Base-by-base conservation (phyloP, 2,797 vertebrate genomes). In the Chrosomus eos region DNA sequence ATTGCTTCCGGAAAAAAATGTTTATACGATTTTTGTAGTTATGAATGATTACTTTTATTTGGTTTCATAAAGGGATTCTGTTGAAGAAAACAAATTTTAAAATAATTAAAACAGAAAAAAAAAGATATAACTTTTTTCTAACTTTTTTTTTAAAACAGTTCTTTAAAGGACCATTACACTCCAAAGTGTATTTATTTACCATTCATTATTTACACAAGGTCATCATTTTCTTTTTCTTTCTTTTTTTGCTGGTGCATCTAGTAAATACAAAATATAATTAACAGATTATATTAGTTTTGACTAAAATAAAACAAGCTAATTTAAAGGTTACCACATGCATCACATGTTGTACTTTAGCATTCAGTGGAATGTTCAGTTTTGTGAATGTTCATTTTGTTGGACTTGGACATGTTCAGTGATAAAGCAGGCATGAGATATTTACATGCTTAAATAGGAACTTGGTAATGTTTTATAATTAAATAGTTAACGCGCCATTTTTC, bases 1-100 rank as follows among this genome's bases (percentile, higher is more conserved):
- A 96, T 96, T 96, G 93, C 95, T 96, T 96, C 96, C 96, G 95
- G 95, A 96, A 96, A 96, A 97, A 96, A 96, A 96, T 96, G 96
- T 97, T 97, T 97, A 96, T 96, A 96, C 92, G 93, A 93, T 68
- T 80, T 71, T 75, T 78, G 60, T 38, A 55, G 77, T 77, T 68
- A 95, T 96, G 94, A 96, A 95, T 96, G 94, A 95, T 96, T 96
- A 95, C 95, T 95, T 95, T 93, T 92, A 38, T 71, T 40, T 81
- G 21, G 6, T 31, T 70, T 14, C n/a, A 45, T 28, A 13, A 62
- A 43, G 55, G 21, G 3, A 28, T 78, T 64, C 40, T 62, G 55
- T 78, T 43, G 16, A 62, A n/a, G 38, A 64, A 64, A 28, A 14
- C 11, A 1, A 1, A 64, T 78, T 45, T 78, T 7, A 1, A 7